Evolutionary conservation across 2,888 invertebrate genomes (phyloP), one percentile per base, ranked within the genome.

Genomic region (Onthophagus sagittarius): DNA sequence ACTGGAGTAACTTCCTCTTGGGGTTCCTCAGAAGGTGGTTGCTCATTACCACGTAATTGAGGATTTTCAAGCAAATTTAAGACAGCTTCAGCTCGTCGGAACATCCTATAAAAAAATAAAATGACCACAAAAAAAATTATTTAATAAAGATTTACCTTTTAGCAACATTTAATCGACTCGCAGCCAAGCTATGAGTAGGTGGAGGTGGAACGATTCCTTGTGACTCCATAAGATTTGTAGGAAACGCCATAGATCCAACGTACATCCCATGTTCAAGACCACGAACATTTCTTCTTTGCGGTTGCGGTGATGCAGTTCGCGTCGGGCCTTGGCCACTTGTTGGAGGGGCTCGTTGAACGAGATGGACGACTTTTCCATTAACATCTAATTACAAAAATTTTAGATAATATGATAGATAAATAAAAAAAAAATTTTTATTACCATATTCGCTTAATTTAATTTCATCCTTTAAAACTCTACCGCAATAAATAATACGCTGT

Each of bases 401-500:
- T 15, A 69, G 32, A 11, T 15, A 39, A 9, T 13, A 33, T 2
- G 23, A 23, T 23, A 2, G 23, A 39, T 9, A 62, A 74, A 39
- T 14, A 70, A 5, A 15, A 39, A 63, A 5, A 63, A 5, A 13
- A 71, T 15, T 62, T n/a, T 32, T 13, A 71, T 84, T 88, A 94
- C 95, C 94, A 86, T 94, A 96, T 83, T 97, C 95, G 76, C 90
- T 89, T 31, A 98, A 88, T 82, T 90, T 92, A 79, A 93, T 93
- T 11, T 94, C 95, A 87, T 98, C 95, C 81, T 94, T 93, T 71
- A 98, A 87, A 31, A 98, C 96, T 84, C 95, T 89, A n/a, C 98
- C 98, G 83, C 95, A 95, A 84, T 95, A 98, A 79, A 98, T 98
- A 62, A 98, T 90, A 74, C 98, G 90, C 84, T 98, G 98, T 69